Base-by-base conservation (phyloP, 1,140 invertebrate species). In the Anthonomus grandis region DNA sequence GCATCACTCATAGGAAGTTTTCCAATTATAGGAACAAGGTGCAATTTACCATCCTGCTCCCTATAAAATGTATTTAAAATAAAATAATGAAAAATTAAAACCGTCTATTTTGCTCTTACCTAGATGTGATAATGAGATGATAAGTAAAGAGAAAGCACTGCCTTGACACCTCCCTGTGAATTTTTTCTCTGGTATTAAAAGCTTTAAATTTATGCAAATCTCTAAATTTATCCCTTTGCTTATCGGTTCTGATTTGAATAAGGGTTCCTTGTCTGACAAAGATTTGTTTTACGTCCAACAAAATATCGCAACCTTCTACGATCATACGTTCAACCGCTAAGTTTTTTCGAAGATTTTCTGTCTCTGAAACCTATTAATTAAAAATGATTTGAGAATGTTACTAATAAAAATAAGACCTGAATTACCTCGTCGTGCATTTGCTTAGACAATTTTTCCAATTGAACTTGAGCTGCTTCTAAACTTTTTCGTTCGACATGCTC, bases 291-390 rank as follows among this genome's bases (percentile, higher is more conserved):
- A 95, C 92, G 69, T 97, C 93, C 22, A 97, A 77, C 37, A 96
- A 77, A 65, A 96, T 94, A 73, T 96, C 93, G 76, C 93, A 97
- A 3, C 93, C 93, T 74, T 95, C 93, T 0, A 94, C 86, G 44
- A 97, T 96, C 91, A 96, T 95, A 51, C 93, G 77, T 75, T 97
- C 93, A 13, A 95, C 91, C 0, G 92, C 90, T 58, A 97, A 76
- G 71, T 96, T 96, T 72, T 95, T 95, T 13, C 93, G 75, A 37
- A 96, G 81, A 76, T 95, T 95, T 75, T 96, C 93, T 0, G 93
- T 97, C 73, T 95, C 93, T 67, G 91, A 94, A 4, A 96, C 91
- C 86, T 89, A 34, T 34, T 12, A 12, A 34, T 34, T 34, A 12
- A 34, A 34, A 12, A 34, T 34, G 27, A n/a, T 9, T 31, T 31